Percentiles rank a stretch among this genome's conserved stretches.
These are phyloP conservation scores for Galagoides demidoff DNA, from an alignment of 2,797 vertebrate species.

Conservation along the genomic window DNA sequence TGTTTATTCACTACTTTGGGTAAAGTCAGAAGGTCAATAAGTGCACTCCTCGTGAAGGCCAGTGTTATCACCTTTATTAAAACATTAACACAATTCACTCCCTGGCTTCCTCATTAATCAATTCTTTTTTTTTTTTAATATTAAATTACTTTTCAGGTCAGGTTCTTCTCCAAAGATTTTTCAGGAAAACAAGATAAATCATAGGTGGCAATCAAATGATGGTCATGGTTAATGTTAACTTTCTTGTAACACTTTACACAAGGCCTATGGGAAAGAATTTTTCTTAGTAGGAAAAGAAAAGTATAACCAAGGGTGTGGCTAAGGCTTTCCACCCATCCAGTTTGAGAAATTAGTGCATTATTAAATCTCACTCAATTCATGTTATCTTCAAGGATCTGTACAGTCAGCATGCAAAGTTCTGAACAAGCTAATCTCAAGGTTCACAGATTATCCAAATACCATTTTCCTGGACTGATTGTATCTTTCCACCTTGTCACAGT, in stretches of 20 bases:
- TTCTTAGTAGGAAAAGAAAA: slow-evolving; percentile 4
- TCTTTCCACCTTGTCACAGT: slow-evolving; percentile 20
- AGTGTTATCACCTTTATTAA: slow-evolving; percentile 72
- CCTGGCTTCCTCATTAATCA: slow-evolving; percentile 54
- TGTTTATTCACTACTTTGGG: slow-evolving; percentile 65
- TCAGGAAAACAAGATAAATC: slow-evolving; percentile 55
- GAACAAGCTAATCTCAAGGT: slow-evolving; percentile 71
- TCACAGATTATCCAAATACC: slow-evolving; percentile 72
- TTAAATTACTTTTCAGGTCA: slow-evolving; percentile 66
- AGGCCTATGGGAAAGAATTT: neutral
- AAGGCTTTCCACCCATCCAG: neutral
- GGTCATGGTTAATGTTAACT: neutral
- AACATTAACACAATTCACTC: slow-evolving; percentile 69
- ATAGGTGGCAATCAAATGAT: neutral
- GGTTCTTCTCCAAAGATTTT: slow-evolving; percentile 62
- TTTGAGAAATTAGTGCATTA: slow-evolving; percentile 9
- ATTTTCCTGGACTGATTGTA: neutral
- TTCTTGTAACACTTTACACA: slow-evolving; percentile 10
- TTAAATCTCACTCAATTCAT: slow-evolving; percentile 30
- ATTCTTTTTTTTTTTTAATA: slow-evolving; percentile 42
- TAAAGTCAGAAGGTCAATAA: slow-evolving; percentile 64
- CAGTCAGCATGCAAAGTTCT: slow-evolving; percentile 75
- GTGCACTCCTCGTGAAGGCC: slow-evolving; percentile 51
- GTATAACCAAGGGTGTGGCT: neutral
- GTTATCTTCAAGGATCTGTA: slow-evolving; percentile 61